Evolutionary conservation across 1,140 invertebrate genomes (phyloP).

Genomic region (Portunus trituberculatus): DNA sequence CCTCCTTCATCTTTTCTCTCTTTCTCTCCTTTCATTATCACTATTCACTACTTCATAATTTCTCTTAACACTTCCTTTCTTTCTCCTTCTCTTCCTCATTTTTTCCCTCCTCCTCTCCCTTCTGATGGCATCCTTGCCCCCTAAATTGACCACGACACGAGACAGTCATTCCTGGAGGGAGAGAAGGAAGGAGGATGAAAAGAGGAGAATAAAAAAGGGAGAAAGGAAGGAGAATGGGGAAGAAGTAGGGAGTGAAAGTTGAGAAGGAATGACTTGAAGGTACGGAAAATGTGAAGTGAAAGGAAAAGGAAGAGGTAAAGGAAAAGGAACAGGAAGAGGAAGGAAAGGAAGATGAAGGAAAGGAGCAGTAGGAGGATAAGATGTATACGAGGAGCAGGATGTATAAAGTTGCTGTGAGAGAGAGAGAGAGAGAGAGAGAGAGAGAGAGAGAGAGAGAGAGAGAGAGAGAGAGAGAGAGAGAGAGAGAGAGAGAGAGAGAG

Average conservation of each 20-base stretch:
- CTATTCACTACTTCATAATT: background rate
- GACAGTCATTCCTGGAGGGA: background rate
- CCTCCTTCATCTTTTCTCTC: background rate
- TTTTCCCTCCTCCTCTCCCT: background rate
- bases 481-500: too few species aligned
- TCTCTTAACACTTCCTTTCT: background rate
- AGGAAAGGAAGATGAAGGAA: slow-evolving; percentile 6
- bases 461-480: too few species aligned
- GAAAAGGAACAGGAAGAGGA: background rate
- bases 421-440: slow-evolving; percentile 20
- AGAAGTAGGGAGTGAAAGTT: background rate
- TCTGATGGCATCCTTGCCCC: background rate
- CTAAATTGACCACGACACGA: slow-evolving; percentile 12
- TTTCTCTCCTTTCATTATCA: background rate
- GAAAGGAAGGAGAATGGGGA: background rate
- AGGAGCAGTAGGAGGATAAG: background rate
- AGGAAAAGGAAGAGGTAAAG: background rate
- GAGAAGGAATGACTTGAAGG: background rate
- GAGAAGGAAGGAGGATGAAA: background rate
- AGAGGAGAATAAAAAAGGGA: background rate
- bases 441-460: background rate
- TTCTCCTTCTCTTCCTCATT: background rate
- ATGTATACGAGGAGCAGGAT: background rate
- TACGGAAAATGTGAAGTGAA: background rate
- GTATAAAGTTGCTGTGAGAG: background rate